Percentiles rank a stretch among this genome's conserved stretches.
These are phyloP conservation scores for Enoplosus armatus DNA, from an alignment of 2,797 vertebrate species.

Conservation along the genomic window DNA sequence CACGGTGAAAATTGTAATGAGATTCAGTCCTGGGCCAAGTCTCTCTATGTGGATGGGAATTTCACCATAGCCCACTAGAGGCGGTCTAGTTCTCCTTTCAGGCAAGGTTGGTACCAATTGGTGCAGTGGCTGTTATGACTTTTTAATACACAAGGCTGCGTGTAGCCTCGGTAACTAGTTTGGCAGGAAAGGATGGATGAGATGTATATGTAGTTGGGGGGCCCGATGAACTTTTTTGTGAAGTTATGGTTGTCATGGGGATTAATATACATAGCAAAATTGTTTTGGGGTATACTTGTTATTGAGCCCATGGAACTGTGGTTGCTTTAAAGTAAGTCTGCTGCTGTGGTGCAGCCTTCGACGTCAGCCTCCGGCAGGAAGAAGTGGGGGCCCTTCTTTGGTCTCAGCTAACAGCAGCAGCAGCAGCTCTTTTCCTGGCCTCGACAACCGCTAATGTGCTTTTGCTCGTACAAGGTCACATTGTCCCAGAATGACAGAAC, in stretches of 20 bases:
- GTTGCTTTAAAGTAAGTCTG: slow-evolving; percentile 24
- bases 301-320: no score
- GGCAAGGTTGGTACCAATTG: no score
- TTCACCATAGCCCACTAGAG: neutral
- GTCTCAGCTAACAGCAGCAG: slow-evolving; percentile 21
- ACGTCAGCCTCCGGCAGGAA: slow-evolving; percentile 29
- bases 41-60: slow-evolving; percentile 42
- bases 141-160: neutral
- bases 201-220: neutral
- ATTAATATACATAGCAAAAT: neutral
- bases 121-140: slow-evolving; percentile 1
- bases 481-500: slow-evolving; percentile 59
- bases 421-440: slow-evolving; percentile 49
- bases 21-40: slow-evolving; percentile 51
- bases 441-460: slow-evolving; percentile 57
- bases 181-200: neutral
- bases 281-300: neutral
- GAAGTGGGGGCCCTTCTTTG: slow-evolving; percentile 6
- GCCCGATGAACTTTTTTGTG: neutral
- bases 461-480: slow-evolving; percentile 71
- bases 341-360: slow-evolving; percentile 15
- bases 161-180: neutral
- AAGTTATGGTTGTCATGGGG: neutral
- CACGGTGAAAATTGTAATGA: slow-evolving; percentile 61
- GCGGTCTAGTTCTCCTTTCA: slow-evolving; percentile 23